Conservation (phyloP, 2,888 invertebrate species). For the Phyllotreta striolata region DNA sequence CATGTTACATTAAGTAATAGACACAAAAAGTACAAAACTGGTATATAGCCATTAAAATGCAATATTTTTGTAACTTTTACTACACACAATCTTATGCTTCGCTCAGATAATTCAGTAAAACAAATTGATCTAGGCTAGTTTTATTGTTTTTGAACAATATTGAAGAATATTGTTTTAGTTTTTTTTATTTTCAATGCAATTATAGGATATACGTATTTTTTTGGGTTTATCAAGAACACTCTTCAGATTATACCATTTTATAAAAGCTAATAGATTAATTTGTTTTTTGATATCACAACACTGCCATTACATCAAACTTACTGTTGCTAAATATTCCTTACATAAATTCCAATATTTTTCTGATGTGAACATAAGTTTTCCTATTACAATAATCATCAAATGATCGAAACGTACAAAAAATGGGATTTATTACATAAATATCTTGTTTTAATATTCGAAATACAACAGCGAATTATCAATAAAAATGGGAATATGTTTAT, state of each 20-base stretch:
- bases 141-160: neutral
- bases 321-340: neutral
- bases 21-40: conserved; percentile 40
- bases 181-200: neutral
- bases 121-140: neutral
- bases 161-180: neutral
- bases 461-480: too few species aligned
- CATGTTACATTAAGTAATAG: conserved; percentile 37
- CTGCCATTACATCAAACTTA: conserved; percentile 17
- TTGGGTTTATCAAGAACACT: too few species aligned
- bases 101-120: conserved; percentile 1
- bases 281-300: conserved; percentile 10
- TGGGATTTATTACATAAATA: too few species aligned
- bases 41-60: conserved; percentile 29
- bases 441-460: too few species aligned
- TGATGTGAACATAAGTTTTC: neutral
- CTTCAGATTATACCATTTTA: too few species aligned
- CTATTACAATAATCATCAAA: neutral
- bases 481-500: too few species aligned
- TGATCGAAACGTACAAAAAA: too few species aligned
- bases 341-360: conserved; percentile 10
- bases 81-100: neutral
- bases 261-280: conserved; percentile 9
- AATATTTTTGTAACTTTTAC: conserved; percentile 25
- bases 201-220: too few species aligned